Evolutionary conservation across 2,888 invertebrate species (phyloP), one percentile per base, ranked within the genome.

Genomic region (Kryphioiulus occultus): DNA sequence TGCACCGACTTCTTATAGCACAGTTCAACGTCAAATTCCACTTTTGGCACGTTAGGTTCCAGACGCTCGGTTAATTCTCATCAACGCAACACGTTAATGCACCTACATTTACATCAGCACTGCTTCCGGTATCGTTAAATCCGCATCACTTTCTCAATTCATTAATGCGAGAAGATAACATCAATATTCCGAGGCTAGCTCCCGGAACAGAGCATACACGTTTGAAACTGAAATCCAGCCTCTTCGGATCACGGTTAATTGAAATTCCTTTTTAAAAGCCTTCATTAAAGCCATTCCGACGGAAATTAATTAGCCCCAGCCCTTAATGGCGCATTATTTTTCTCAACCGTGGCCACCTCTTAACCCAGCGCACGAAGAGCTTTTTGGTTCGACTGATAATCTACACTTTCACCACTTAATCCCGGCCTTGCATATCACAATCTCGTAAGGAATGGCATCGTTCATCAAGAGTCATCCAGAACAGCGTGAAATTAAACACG

Each of bases 401-500:
- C n/a, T 9, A n/a, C 59, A 47, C n/a, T 59, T 59, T 59, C 59
- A 59, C 59, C 59, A 59, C 59, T 59, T 59, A 59, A 59, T 59
- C 59, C 59, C n/a, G 22, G 4, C 9, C 22, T 59, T 4, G 59
- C 19, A n/a, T n/a, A 59, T n/a, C 59, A 15, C 59, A 59, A 59
- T 59, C n/a, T 59, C 59, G n/a, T 59, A 59, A 59, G 12, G 59
- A 59, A 59, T 59, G 7, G 59, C 59, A 9, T 59, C 59, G 59
- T 59, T 59, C 59, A 22, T 59, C 59, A 22, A 39, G 59, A 19
- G 59, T 22, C 19, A n/a, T n/a, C 15, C 59, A 59, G n/a, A 59
- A 59, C 19, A 59, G 59, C 59, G 59, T 59, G 59, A 59, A 59
- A 59, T 59, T 59, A 59, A 59, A 59, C 59, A n/a, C 59, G 59